These are phyloP conservation scores for Nannoperca obscura DNA, from an alignment of 2,797 vertebrate species.

Conservation along the genomic window DNA sequence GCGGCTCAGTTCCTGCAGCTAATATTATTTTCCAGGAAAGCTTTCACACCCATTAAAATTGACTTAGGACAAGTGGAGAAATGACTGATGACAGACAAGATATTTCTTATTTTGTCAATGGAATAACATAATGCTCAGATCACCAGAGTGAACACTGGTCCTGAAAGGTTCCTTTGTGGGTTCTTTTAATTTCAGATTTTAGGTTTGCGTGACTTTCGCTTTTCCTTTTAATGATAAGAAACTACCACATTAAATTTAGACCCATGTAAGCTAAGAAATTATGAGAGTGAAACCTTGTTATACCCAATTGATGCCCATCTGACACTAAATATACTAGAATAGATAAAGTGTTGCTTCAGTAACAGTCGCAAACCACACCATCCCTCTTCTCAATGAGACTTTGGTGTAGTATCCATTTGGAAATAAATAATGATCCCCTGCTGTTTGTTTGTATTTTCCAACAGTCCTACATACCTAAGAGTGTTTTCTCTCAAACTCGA, in stretches of 20 bases:
- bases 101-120: constrained; percentile 42
- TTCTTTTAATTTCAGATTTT: constrained; percentile 18
- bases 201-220: constrained; percentile 17
- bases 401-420: constrained; percentile 67
- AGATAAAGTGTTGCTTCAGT: constrained; percentile 64
- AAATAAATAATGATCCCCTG: constrained; percentile 80
- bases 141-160: background rate
- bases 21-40: constrained; percentile 4
- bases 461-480: constrained; percentile 80
- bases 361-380: constrained; percentile 64
- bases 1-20: background rate
- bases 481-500: constrained; percentile 80
- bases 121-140: constrained; percentile 23
- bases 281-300: constrained; percentile 62
- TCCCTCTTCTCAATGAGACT: constrained; percentile 78
- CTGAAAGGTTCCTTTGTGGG: constrained; percentile 13
- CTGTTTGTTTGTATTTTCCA: constrained; percentile 85
- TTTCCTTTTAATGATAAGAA: constrained; percentile 31
- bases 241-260: constrained; percentile 25
- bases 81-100: constrained; percentile 7
- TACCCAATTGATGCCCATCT: constrained; percentile 58
- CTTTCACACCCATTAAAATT: constrained; percentile 1
- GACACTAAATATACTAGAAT: constrained; percentile 65
- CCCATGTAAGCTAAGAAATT: constrained; percentile 19
- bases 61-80: constrained; percentile 2